Evolutionary conservation across 2,113 vertebrate species (phyloP).

Genomic region (Rhinolophus sinicus): DNA sequence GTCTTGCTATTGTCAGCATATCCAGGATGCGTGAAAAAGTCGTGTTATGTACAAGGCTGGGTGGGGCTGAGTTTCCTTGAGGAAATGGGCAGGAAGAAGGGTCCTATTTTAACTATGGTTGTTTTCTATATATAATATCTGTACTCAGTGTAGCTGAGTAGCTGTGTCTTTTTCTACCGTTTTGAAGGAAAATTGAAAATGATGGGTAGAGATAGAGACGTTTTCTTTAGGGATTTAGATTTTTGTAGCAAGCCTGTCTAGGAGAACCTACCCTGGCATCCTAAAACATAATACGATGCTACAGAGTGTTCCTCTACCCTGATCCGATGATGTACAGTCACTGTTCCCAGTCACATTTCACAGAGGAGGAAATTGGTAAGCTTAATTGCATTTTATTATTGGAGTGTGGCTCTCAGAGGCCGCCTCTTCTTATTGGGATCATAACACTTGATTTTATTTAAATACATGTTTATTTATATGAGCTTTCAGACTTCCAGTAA

Average conservation of each 20-base stretch:
- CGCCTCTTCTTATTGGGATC: background rate
- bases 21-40: conserved; percentile 15
- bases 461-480: background rate
- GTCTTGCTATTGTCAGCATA: conserved; percentile 29
- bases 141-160: conserved; percentile 32
- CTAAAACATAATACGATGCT: background rate
- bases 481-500: background rate
- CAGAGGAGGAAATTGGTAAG: conserved; percentile 9
- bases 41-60: conserved; percentile 51
- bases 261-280: background rate
- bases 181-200: conserved; percentile 60
- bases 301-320: background rate
- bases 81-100: conserved; percentile 77
- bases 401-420: background rate
- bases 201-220: background rate
- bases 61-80: conserved; percentile 66
- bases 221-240: background rate
- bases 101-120: conserved; percentile 60
- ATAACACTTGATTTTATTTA: background rate
- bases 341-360: background rate
- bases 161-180: conserved; percentile 50
- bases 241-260: background rate
- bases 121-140: conserved; percentile 63
- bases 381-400: background rate
- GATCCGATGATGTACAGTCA: background rate